Percentiles rank a stretch among this genome's conserved stretches.
These are phyloP conservation scores for Melipona quadrifasciata DNA, from an alignment of 1,140 invertebrate species.

Conservation along the genomic window DNA sequence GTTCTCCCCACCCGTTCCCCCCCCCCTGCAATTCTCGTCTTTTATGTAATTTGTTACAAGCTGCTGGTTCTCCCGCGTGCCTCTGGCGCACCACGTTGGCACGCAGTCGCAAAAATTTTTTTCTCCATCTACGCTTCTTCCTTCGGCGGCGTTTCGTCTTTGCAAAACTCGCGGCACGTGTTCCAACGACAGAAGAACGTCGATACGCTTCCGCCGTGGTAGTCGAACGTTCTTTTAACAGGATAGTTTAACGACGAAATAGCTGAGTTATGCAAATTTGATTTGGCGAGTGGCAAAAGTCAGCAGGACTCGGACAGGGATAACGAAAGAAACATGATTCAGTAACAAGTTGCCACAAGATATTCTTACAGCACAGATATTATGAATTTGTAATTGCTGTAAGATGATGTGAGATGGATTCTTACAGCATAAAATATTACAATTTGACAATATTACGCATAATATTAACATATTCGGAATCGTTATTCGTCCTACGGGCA, in stretches of 20 bases:
- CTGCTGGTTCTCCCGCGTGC: slow-evolving; percentile 30
- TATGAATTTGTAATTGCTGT: too few species aligned
- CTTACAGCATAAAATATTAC: too few species aligned
- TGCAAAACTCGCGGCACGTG: not conserved
- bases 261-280: not conserved
- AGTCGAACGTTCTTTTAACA: not conserved
- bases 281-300: not conserved
- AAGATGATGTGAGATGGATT: too few species aligned
- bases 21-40: slow-evolving; percentile 24
- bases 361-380: not conserved
- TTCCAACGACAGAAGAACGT: not conserved
- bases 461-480: too few species aligned
- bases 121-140: not conserved
- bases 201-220: slow-evolving; percentile 46
- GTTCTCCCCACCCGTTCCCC: not conserved
- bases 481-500: too few species aligned
- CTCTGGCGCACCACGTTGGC: slow-evolving; percentile 10
- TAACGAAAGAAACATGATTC: not conserved
- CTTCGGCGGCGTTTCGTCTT: not conserved
- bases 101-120: not conserved
- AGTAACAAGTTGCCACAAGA: not conserved
- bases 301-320: too few species aligned
- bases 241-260: slow-evolving; percentile 13
- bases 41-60: slow-evolving; percentile 51
- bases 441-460: too few species aligned